These are phyloP conservation scores for Trypoxylus dichotomus DNA, from an alignment of 1,140 invertebrate species.

Conservation along the genomic window DNA sequence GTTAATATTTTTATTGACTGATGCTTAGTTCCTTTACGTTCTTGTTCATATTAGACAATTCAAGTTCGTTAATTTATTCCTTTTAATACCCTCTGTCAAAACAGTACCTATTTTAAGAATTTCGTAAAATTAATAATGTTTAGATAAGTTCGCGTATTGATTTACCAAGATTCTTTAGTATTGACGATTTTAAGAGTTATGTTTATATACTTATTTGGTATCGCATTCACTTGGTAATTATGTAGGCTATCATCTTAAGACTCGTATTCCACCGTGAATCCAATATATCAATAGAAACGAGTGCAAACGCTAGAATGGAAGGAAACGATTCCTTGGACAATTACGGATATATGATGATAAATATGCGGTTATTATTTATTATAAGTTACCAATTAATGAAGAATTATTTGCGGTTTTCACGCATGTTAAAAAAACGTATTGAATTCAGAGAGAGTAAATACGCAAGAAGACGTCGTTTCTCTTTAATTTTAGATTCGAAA, in stretches of 20 bases:
- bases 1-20: neutral
- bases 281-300: too few species aligned
- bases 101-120: neutral
- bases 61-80: neutral
- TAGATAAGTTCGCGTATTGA: neutral
- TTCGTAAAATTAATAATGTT: neutral
- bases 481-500: constrained; percentile 7
- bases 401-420: neutral
- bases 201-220: too few species aligned
- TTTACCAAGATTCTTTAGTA: neutral
- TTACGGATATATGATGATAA: too few species aligned
- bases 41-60: neutral
- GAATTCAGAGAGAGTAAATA: neutral
- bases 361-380: too few species aligned
- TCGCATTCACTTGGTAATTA: too few species aligned
- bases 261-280: too few species aligned
- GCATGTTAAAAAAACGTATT: neutral
- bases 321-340: too few species aligned
- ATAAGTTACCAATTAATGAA: too few species aligned
- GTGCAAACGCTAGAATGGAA: too few species aligned
- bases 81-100: neutral
- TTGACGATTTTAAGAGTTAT: too few species aligned
- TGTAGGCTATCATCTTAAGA: too few species aligned
- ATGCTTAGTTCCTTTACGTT: neutral
- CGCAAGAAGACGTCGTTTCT: neutral